phyloP scores from a whole-genome alignment of 2,888 invertebrate genomes.

The Dasysyrphus albostriatus region DNA sequence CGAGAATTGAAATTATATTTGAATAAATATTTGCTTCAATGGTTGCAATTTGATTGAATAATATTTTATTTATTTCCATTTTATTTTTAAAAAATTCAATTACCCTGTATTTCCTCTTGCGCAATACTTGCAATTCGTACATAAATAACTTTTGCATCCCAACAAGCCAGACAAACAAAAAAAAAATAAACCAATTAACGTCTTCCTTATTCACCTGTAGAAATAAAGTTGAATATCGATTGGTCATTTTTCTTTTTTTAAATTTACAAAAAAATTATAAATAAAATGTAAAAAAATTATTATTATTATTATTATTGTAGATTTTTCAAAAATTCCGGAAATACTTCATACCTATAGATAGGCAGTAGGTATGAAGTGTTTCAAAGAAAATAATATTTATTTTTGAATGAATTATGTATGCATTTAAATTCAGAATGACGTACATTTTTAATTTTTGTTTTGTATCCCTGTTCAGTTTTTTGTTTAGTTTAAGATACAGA shows the following conservation, averaged over 20 bases:
- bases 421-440: not conserved
- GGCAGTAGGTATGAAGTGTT: too few species aligned
- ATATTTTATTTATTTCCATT: constrained; percentile 1
- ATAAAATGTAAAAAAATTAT: not conserved
- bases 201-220: not conserved
- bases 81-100: not conserved
- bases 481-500: too few species aligned
- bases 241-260: not conserved
- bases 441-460: not conserved
- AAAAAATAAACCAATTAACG: not conserved
- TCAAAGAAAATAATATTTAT: not conserved
- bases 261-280: not conserved
- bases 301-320: not conserved
- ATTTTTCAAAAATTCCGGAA: not conserved
- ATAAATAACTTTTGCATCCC: not conserved
- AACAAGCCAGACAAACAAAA: not conserved
- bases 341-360: not conserved
- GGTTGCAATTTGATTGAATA: not conserved
- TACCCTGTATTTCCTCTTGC: constrained; percentile 1
- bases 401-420: not conserved
- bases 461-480: too few species aligned
- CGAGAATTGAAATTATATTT: not conserved
- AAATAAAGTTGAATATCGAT: not conserved
- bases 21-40: not conserved
- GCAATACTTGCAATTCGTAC: not conserved